Conservation (phyloP, 2,888 invertebrate genomes). For the Latrodectus hesperus region DNA sequence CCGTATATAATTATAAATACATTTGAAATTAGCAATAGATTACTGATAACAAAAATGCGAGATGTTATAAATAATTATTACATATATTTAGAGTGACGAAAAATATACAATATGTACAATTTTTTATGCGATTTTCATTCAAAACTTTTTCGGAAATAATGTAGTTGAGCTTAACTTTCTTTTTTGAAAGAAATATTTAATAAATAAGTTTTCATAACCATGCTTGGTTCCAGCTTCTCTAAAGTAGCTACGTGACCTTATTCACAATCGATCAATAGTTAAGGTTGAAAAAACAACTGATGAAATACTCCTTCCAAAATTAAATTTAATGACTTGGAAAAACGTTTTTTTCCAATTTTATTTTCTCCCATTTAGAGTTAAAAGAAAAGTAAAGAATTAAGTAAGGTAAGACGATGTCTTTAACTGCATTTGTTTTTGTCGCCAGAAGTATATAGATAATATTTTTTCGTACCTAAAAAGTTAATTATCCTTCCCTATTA, state of each 20-base stretch:
- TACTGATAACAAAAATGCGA: too few relatives aligned
- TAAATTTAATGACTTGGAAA: conserved; percentile 40
- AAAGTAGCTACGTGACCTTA: background rate
- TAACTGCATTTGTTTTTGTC: conserved; percentile 5
- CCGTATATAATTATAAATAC: too few relatives aligned
- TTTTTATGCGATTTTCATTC: too few relatives aligned
- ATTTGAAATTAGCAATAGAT: too few relatives aligned
- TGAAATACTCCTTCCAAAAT: conserved; percentile 32
- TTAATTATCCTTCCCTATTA: background rate
- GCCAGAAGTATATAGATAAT: background rate
- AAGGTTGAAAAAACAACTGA: conserved; percentile 18
- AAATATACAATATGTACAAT: too few relatives aligned
- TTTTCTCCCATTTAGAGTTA: background rate
- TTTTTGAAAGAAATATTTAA: too few relatives aligned
- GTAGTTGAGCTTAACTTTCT: too few relatives aligned
- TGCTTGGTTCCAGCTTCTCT: too few relatives aligned
- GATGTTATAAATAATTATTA: too few relatives aligned
- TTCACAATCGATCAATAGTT: background rate
- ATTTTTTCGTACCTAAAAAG: background rate
- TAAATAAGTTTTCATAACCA: too few relatives aligned
- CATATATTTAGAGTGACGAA: too few relatives aligned
- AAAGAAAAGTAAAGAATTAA: conserved; percentile 3
- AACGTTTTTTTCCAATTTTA: background rate
- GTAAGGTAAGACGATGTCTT: background rate
- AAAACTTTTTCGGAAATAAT: too few relatives aligned